phyloP scores from a whole-genome alignment of 2,888 invertebrate genomes.

The Schizaphis graminum region DNA sequence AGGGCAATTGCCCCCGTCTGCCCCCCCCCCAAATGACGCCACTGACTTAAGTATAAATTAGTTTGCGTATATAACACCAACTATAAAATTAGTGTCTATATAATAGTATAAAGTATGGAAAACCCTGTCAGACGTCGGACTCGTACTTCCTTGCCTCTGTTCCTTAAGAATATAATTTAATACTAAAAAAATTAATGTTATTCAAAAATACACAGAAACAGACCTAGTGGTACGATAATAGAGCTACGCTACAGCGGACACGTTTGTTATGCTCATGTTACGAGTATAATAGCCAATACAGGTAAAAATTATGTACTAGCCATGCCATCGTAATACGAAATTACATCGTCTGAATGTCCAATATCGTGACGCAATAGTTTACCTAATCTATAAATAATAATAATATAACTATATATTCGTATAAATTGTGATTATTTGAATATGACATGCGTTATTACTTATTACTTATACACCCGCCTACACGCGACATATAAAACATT shows the following conservation, averaged over 20 bases:
- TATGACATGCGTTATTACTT: background rate
- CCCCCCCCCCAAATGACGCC: no score
- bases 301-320: background rate
- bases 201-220: background rate
- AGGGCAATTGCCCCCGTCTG: no score
- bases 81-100: background rate
- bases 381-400: background rate
- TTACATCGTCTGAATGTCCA: background rate
- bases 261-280: background rate
- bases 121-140: no score
- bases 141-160: background rate
- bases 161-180: background rate
- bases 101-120: background rate
- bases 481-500: background rate
- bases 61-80: background rate
- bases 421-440: background rate
- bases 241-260: background rate
- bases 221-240: background rate
- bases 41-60: background rate
- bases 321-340: background rate
- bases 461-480: background rate
- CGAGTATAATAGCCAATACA: background rate
- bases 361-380: background rate
- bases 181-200: background rate
- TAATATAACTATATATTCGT: background rate